A percentile compares a stretch with the other conserved stretches of the same genome.
Conservation (phyloP, 2,888 invertebrate species). For the Phyllotreta cruciferae region DNA sequence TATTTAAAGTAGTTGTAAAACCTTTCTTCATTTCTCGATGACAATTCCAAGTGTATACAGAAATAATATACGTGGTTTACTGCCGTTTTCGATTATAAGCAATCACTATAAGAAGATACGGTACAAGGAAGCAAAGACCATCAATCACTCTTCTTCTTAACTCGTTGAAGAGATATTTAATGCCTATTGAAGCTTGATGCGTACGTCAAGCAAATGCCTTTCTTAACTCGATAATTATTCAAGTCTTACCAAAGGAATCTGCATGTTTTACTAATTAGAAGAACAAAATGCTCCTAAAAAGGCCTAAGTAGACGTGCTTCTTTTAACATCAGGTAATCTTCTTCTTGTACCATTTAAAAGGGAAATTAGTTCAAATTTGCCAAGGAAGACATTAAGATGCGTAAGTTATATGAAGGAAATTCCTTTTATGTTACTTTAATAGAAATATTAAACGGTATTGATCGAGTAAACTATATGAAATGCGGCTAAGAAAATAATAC, state of each 20-base stretch:
- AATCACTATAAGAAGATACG: background rate
- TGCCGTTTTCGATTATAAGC: slow-evolving; percentile 13
- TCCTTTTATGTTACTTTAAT: no score
- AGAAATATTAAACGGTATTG: no score
- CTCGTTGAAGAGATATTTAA: slow-evolving; percentile 21
- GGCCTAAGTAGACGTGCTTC: slow-evolving; percentile 13
- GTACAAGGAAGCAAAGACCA: slow-evolving; percentile 14
- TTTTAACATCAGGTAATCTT: background rate
- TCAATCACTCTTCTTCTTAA: slow-evolving; percentile 11
- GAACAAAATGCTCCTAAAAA: slow-evolving; percentile 23
- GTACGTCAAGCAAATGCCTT: slow-evolving; percentile 22
- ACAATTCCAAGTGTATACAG: no score
- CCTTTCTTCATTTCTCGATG: no score
- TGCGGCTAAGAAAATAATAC: no score
- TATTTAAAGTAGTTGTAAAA: no score
- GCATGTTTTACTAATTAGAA: slow-evolving; percentile 26
- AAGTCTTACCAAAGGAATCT: slow-evolving; percentile 20
- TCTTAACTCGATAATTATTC: slow-evolving; percentile 25
- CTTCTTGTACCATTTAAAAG: background rate
- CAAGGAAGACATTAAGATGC: no score
- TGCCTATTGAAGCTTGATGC: slow-evolving; percentile 25
- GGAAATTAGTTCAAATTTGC: no score
- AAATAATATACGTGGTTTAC: background rate
- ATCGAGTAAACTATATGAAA: no score
- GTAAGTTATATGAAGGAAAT: no score